A percentile compares a stretch with the other conserved stretches of the same genome.
Conservation (phyloP, 1,140 invertebrate species). For the Planococcus citri region DNA sequence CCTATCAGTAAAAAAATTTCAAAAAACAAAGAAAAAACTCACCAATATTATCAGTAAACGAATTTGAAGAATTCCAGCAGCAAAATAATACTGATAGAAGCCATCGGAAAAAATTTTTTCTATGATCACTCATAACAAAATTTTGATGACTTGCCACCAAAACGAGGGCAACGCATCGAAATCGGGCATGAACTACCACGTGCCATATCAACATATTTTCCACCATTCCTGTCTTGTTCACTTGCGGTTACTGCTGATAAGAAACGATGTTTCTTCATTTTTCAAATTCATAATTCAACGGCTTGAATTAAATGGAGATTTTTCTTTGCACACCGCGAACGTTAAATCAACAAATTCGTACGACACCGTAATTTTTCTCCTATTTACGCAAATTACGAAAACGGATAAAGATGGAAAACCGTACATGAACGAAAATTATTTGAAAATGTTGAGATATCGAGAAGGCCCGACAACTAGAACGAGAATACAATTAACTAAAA, state of each 20-base stretch:
- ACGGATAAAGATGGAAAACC: neutral
- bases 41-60: constrained; percentile 13
- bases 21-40: neutral
- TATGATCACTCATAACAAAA: constrained; percentile 20
- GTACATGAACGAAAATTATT: neutral
- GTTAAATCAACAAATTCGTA: neutral
- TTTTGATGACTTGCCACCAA: constrained; percentile 20
- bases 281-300: neutral
- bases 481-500: neutral
- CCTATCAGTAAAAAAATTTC: no score
- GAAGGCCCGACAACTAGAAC: neutral
- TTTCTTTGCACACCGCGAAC: neutral
- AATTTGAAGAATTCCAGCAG: constrained; percentile 18
- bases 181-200: constrained; percentile 16
- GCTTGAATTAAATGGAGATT: neutral
- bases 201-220: constrained; percentile 20
- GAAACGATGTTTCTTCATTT: neutral
- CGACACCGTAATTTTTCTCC: neutral
- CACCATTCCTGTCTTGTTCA: constrained; percentile 17
- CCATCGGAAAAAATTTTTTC: constrained; percentile 18
- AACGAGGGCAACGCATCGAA: constrained; percentile 16
- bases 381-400: neutral
- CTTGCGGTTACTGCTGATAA: neutral
- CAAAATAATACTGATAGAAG: constrained; percentile 20
- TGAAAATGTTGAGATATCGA: no score